phyloP scores from a whole-genome alignment of 2,888 invertebrate species.

The Tuta absoluta region DNA sequence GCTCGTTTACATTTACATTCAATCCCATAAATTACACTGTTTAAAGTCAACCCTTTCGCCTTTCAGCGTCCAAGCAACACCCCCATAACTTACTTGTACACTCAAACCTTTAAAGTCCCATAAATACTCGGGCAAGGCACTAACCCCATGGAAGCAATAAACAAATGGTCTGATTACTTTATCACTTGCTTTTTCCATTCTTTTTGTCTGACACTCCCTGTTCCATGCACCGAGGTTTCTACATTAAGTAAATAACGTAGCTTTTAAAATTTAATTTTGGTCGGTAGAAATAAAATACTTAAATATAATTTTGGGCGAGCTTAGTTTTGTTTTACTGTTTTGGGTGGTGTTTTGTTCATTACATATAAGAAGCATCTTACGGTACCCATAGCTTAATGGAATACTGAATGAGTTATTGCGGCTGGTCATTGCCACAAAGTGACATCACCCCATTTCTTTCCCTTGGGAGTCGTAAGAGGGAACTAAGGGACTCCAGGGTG shows the following conservation, averaged over 20 bases:
- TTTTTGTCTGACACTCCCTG: neutral
- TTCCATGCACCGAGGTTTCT: neutral
- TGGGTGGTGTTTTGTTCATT: too few relatives aligned
- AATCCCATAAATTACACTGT: constrained; percentile 32
- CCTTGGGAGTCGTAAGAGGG: too few relatives aligned
- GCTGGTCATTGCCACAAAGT: too few relatives aligned
- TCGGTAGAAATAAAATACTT: neutral
- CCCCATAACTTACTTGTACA: constrained; percentile 16
- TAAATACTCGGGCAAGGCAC: constrained; percentile 11
- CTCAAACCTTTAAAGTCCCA: constrained; percentile 16
- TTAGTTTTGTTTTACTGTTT: too few relatives aligned
- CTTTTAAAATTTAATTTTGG: neutral
- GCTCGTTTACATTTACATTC: constrained; percentile 27
- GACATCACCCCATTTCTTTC: too few relatives aligned
- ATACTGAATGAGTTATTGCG: too few relatives aligned
- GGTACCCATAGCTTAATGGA: too few relatives aligned
- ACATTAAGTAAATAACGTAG: neutral
- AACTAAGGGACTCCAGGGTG: too few relatives aligned
- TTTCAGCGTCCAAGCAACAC: constrained; percentile 18
- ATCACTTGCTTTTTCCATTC: constrained; percentile 20
- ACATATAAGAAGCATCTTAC: too few relatives aligned
- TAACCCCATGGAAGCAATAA: constrained; percentile 32
- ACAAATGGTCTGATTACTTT: constrained; percentile 46
- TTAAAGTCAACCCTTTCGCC: constrained; percentile 13
- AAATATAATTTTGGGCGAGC: too few relatives aligned